These are phyloP conservation scores for Gerris buenoi DNA, from an alignment of 1,140 invertebrate species.

Conservation along the genomic window DNA sequence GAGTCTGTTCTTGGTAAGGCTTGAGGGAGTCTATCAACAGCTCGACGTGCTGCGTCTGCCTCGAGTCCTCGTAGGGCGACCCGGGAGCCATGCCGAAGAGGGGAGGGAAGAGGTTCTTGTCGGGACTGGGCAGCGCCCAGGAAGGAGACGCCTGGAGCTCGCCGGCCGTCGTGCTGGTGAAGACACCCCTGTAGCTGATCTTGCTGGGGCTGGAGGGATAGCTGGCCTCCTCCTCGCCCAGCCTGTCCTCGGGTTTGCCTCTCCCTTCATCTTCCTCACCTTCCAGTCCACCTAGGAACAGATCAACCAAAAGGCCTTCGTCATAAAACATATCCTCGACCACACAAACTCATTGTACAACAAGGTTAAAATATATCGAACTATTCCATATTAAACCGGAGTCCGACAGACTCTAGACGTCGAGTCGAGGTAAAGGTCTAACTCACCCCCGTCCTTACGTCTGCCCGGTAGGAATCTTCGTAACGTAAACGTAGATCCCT, in stretches of 20 bases:
- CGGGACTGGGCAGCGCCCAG: conserved; percentile 43
- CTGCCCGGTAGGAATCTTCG: too few relatives aligned
- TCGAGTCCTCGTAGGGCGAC: conserved; percentile 35
- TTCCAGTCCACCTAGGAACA: conserved; percentile 62
- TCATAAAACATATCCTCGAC: background rate
- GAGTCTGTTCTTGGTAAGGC: conserved; percentile 19
- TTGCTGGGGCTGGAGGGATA: conserved; percentile 31
- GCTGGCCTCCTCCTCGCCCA: conserved; percentile 28
- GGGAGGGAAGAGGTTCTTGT: conserved; percentile 41
- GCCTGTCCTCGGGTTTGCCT: conserved; percentile 51
- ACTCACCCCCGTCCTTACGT: too few relatives aligned
- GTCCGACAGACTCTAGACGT: too few relatives aligned
- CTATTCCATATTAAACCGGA: too few relatives aligned
- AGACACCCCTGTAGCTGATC: conserved; percentile 52
- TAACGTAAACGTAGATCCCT: too few relatives aligned
- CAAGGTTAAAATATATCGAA: too few relatives aligned
- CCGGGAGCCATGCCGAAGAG: conserved; percentile 33
- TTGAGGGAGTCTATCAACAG: conserved; percentile 40
- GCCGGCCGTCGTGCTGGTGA: conserved; percentile 45
- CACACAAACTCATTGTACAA: too few relatives aligned
- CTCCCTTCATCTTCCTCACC: conserved; percentile 37
- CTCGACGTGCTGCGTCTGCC: conserved; percentile 33
- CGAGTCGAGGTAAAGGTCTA: too few relatives aligned
- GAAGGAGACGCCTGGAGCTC: conserved; percentile 25
- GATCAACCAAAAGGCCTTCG: conserved; percentile 32